phyloP scores from a whole-genome alignment of 2,113 vertebrate species.

The Lethenteron reissneri region DNA sequence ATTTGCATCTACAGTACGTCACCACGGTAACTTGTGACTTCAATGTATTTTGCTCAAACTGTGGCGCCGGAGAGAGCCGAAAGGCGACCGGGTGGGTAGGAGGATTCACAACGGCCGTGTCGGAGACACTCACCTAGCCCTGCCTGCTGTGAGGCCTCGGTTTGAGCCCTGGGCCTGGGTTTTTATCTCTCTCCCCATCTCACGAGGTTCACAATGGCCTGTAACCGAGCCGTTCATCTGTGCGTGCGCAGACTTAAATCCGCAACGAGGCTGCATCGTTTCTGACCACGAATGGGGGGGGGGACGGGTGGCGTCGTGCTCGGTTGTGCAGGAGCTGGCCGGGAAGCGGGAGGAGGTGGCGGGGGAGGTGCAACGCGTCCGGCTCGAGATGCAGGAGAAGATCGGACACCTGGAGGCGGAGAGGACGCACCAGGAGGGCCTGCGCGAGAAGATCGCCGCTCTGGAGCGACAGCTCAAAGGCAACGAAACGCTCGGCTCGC shows the following conservation, averaged over 20 bases:
- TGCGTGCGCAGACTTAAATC: too few relatives aligned
- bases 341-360: slow-evolving; percentile 63
- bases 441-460: slow-evolving; percentile 50
- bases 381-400: slow-evolving; percentile 62
- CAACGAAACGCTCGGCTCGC: slow-evolving; percentile 11
- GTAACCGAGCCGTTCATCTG: too few relatives aligned
- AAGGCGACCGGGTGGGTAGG: too few relatives aligned
- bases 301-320: background rate
- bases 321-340: slow-evolving; percentile 37
- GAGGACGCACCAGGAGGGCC: slow-evolving; percentile 31
- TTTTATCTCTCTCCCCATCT: background rate
- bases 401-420: slow-evolving; percentile 56
- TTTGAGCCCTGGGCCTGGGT: background rate
- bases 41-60: too few relatives aligned
- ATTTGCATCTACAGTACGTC: too few relatives aligned
- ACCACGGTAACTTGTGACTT: too few relatives aligned
- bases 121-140: too few relatives aligned
- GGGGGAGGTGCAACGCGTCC: slow-evolving; percentile 39
- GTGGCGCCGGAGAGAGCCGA: too few relatives aligned
- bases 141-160: too few relatives aligned
- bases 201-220: background rate
- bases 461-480: slow-evolving; percentile 74
- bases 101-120: too few relatives aligned
- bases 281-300: too few relatives aligned
- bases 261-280: too few relatives aligned